Evolutionary conservation across 1,140 invertebrate genomes (phyloP), one percentile per base, ranked within the genome.

Genomic region (Halictus rubicundus): DNA sequence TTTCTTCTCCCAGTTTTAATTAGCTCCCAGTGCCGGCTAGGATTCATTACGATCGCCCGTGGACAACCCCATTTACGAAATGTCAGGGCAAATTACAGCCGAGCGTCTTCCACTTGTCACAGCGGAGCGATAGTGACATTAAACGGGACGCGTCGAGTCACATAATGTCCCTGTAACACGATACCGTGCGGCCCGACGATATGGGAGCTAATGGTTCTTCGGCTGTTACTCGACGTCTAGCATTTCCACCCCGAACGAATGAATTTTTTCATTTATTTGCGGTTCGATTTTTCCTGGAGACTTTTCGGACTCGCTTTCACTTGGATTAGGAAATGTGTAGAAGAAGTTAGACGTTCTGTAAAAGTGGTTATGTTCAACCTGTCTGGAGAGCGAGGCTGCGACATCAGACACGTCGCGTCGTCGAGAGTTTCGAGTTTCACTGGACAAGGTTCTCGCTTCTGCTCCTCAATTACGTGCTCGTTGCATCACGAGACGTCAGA

Each of bases 161-260:
- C 82, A 70, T 85, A 85, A 84, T 82, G 85, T 84, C 66, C 79
- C 63, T 72, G 86, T 82, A 87, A 87, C 76, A 74, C 74, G 86
- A 87, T 87, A 87, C 82, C 82, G 52, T 25, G 63, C 73, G 61
- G 81, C 73, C 64, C 59, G 37, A 61, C 63, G 79, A 69, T 72
- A 73, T 65, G 68, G 68, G 61, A 49, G 78, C 82, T 87, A 87
- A 87, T 87, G 86, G 86, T 65, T 84, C 86, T 65, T 82, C 86
- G 66, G 71, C 84, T 82, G 80, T 87, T 81, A 87, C 72, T 60
- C 60, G 76, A 82, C 80, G 80, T 85, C 80, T 85, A 82, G 82
- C 63, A 82, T 86, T 85, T 85, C 84, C 71, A 68, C 42, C 54
- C 32, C 19, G 25, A 42, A 52, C 32, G 27, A 70, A 82, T 73